phyloP scores from a whole-genome alignment of 1,140 invertebrate genomes.

The Anastatus disparis region DNA sequence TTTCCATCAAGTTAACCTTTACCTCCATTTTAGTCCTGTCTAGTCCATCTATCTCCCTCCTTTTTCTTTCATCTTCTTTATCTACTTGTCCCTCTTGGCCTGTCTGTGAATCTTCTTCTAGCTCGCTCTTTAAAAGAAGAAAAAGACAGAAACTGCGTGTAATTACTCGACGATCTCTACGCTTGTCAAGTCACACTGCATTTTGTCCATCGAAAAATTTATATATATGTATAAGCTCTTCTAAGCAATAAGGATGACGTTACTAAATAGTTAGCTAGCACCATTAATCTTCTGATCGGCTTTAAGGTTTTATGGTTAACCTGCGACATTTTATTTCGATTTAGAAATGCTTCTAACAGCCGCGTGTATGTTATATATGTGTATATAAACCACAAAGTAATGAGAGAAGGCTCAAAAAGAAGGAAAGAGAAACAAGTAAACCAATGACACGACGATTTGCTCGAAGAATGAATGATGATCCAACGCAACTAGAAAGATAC shows the following conservation, averaged over 20 bases:
- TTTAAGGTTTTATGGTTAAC: conserved; percentile 24
- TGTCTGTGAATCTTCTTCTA: not conserved
- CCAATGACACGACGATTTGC: conserved; percentile 46
- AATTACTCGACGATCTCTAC: conserved; percentile 33
- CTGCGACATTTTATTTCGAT: conserved; percentile 41
- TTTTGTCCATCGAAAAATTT: conserved; percentile 24
- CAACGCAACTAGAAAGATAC: too few species aligned
- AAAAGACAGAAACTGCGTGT: conserved; percentile 2
- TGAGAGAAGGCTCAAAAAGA: conserved; percentile 6
- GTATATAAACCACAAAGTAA: conserved; percentile 34
- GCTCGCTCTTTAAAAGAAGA: not conserved
- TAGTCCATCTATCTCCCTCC: not conserved
- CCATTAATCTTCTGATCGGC: conserved; percentile 42
- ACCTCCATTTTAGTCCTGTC: not conserved
- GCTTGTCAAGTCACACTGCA: conserved; percentile 32
- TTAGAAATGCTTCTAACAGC: too few species aligned
- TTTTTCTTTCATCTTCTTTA: not conserved
- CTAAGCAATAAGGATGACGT: conserved; percentile 31
- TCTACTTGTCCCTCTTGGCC: not conserved
- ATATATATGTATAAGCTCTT: too few species aligned
- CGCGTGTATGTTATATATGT: not conserved
- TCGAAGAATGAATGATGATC: conserved; percentile 43
- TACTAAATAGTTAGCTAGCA: conserved; percentile 32
- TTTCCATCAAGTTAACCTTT: too few species aligned
- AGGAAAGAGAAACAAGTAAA: too few species aligned